Evolutionary conservation across 2,888 invertebrate genomes (phyloP).

Genomic region (Tigriopus californicus): DNA sequence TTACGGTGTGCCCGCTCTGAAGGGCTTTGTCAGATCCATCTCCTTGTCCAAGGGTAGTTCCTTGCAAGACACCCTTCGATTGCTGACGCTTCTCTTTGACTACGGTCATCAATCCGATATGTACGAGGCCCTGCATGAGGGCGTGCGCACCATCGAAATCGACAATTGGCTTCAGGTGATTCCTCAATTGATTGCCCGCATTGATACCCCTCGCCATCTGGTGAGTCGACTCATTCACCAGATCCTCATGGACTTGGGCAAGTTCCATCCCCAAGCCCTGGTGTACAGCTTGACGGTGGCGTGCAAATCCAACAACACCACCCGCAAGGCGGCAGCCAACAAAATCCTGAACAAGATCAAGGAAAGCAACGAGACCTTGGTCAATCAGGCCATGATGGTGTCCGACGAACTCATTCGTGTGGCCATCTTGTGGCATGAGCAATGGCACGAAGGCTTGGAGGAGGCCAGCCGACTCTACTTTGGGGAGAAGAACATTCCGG

Average conservation of each 20-base stretch:
- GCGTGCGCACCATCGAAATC: conserved; percentile 78
- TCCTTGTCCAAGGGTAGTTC: conserved; percentile 78
- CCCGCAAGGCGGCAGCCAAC: conserved; percentile 73
- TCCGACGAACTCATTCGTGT: conserved; percentile 37
- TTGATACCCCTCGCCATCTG: conserved; percentile 73
- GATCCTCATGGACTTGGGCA: conserved; percentile 85
- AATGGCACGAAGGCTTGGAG: conserved; percentile 93
- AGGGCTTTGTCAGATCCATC: conserved; percentile 89
- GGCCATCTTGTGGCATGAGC: conserved; percentile 97
- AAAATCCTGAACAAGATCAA: conserved; percentile 87
- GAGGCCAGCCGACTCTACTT: conserved; percentile 87
- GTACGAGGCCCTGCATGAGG: conserved; percentile 77
- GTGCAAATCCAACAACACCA: conserved; percentile 70
- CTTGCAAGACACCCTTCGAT: conserved; percentile 82
- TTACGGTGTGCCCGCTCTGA: conserved; percentile 80
- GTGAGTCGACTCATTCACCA: conserved; percentile 82
- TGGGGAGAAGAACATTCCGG: conserved; percentile 82
- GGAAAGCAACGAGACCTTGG: conserved; percentile 74
- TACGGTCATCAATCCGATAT: conserved; percentile 86
- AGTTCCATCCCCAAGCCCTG: conserved; percentile 89
- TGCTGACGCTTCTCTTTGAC: conserved; percentile 93
- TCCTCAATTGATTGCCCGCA: conserved; percentile 91
- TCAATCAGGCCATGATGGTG: conserved; percentile 83
- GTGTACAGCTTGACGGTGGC: conserved; percentile 96
- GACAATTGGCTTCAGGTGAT: conserved; percentile 99